phyloP scores from a whole-genome alignment of 2,888 invertebrate species.

The Antheraea yamamai region DNA sequence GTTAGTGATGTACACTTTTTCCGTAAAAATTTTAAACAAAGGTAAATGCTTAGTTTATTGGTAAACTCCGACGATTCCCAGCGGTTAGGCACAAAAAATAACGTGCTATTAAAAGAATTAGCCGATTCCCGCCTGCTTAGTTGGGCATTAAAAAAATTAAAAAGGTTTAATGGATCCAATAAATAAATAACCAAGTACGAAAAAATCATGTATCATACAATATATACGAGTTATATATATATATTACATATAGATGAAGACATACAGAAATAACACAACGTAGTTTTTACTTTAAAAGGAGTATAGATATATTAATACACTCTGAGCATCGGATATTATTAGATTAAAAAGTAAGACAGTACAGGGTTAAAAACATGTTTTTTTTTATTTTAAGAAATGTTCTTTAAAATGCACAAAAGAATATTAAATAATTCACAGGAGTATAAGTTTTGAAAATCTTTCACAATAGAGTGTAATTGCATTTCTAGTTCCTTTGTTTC shows the following conservation, averaged over 20 bases:
- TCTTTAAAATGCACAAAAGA: not conserved
- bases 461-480: conserved; percentile 44
- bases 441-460: conserved; percentile 23
- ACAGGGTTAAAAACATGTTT: not conserved
- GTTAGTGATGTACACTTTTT: not conserved
- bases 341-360: not conserved
- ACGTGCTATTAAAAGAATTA: too few relatives aligned
- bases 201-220: too few relatives aligned
- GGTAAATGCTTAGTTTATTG: not conserved
- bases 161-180: too few relatives aligned
- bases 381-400: not conserved
- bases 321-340: not conserved
- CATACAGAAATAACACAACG: not conserved
- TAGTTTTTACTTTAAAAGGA: not conserved
- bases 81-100: too few relatives aligned
- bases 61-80: not conserved
- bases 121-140: too few relatives aligned
- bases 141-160: too few relatives aligned
- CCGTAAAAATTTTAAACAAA: not conserved
- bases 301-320: not conserved
- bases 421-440: not conserved
- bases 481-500: conserved; percentile 52
- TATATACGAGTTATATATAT: too few relatives aligned
- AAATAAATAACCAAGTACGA: too few relatives aligned
- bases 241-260: too few relatives aligned